Evolutionary conservation across 2,113 vertebrate species (phyloP), one percentile per base, ranked within the genome.

Genomic region (Coracopsis vasa): DNA sequence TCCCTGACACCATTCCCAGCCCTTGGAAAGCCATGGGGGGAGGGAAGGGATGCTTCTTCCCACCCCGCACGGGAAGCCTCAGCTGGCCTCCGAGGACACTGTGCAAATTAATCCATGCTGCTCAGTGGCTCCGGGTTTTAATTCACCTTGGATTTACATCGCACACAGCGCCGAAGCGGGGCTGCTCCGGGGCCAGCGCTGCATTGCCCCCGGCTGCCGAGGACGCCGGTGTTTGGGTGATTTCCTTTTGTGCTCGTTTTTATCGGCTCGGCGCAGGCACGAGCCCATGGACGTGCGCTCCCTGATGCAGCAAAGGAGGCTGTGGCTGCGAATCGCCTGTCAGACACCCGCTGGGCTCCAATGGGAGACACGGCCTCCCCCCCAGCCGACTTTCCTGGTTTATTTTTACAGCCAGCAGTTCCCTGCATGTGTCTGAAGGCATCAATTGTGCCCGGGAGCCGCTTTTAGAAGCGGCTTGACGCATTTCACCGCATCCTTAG

Each of bases 401-500:
- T 69, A 70, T 86, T 92, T 94, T 80, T 87, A 17, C 53, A 62
- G 90, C 87, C 16, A 44, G 53, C 66, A 11, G 29, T 66, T 87
- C 79, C 7, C 6, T 69, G 81, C 35, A 13, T 0, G 0, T 62
- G 90, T 66, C 85, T 77, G 62, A 80, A 91, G 85, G 25, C 79
- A 39, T 88, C 61, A 69, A 80, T 96, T 93, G 35, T 61, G 54
- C 83, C 81, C 12, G 81, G 80, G 85, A 95, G 87, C 90, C 80
- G 16, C 92, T 82, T 86, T 73, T 75, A 72, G 31, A 48, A 83
- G 41, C 9, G 90, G 15, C 74, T 69, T 2, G 92, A 25, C 73
- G 74, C 79, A 11, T 66, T 95, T 77, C 91, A 93, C 95, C 92
- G 79, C 87, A 53, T 53, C 93, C 93, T 94, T 94, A 92, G 93